These are phyloP conservation scores for Acanthurus lineatus DNA, from an alignment of 2,797 vertebrate genomes.

Conservation along the genomic window DNA sequence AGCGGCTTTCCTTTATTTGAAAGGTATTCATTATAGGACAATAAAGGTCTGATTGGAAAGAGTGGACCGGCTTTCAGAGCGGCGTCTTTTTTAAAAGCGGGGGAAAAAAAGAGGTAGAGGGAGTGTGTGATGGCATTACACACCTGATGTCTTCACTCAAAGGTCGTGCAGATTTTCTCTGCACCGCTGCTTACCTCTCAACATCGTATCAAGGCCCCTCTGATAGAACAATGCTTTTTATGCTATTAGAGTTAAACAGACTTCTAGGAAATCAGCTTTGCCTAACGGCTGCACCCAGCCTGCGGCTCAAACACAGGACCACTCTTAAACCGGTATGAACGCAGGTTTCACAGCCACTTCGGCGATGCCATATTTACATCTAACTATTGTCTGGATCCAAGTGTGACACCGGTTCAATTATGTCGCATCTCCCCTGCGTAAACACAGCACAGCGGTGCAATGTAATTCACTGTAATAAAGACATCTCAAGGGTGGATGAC, in stretches of 20 bases:
- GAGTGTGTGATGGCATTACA: slow-evolving; percentile 53
- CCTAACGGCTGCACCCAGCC: slow-evolving; percentile 25
- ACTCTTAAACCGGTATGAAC: slow-evolving; percentile 29
- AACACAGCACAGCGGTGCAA: slow-evolving; percentile 51
- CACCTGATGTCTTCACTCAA: slow-evolving; percentile 71
- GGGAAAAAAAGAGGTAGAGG: slow-evolving; percentile 2
- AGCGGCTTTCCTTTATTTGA: slow-evolving; percentile 60
- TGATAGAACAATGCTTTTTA: slow-evolving; percentile 62
- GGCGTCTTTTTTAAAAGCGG: slow-evolving; percentile 27
- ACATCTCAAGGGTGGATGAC: slow-evolving; percentile 55
- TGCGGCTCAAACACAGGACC: slow-evolving; percentile 25
- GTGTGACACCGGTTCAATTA: slow-evolving; percentile 67
- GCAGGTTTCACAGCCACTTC: slow-evolving; percentile 43
- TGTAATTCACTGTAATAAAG: slow-evolving; percentile 64
- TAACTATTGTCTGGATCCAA: slow-evolving; percentile 57
- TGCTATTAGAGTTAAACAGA: slow-evolving; percentile 31
- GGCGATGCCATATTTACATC: slow-evolving; percentile 61
- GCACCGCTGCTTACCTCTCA: slow-evolving; percentile 34
- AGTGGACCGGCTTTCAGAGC: slow-evolving; percentile 46
- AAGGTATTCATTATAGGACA: slow-evolving; percentile 68
- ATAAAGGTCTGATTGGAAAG: slow-evolving; percentile 70
- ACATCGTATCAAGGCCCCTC: slow-evolving; percentile 33
- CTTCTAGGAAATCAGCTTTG: slow-evolving; percentile 48
- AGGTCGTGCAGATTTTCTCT: slow-evolving; percentile 49
- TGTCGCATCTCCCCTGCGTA: slow-evolving; percentile 51